Conservation (phyloP, 2,113 vertebrate species). For the Siniperca knerii region DNA sequence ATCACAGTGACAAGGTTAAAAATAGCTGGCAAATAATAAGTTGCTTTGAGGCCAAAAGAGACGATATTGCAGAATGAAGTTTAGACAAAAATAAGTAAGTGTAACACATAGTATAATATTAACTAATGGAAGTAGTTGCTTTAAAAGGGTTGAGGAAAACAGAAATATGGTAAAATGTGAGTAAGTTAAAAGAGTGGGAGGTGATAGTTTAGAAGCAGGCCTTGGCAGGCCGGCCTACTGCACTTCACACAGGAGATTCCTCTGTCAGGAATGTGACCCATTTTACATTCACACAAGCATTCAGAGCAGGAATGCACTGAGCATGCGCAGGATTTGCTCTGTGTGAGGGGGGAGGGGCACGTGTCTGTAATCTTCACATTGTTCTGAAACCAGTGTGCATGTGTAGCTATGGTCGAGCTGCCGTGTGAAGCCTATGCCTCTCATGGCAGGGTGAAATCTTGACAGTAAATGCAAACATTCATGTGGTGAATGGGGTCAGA, state of each 20-base stretch:
- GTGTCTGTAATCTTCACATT: constrained; percentile 75
- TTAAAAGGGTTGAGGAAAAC: background rate
- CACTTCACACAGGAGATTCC: constrained; percentile 79
- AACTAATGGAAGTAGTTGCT: background rate
- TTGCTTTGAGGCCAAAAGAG: background rate
- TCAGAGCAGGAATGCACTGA: constrained; percentile 61
- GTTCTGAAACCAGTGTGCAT: constrained; percentile 71
- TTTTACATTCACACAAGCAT: constrained; percentile 80
- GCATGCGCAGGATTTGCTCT: constrained; percentile 67
- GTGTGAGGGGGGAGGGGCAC: constrained; percentile 70
- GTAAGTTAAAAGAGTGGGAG: constrained; percentile 23
- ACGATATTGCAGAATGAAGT: background rate
- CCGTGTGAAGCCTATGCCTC: constrained; percentile 46
- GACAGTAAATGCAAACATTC: constrained; percentile 66
- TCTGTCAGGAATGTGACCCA: constrained; percentile 84
- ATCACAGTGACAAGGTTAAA: background rate
- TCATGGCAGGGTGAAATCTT: constrained; percentile 59
- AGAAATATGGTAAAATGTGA: constrained; percentile 14
- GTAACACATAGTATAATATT: background rate
- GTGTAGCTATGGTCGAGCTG: constrained; percentile 46
- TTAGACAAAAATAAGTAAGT: background rate
- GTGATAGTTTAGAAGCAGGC: constrained; percentile 69
- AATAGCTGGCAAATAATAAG: background rate
- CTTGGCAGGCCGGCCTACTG: constrained; percentile 74
- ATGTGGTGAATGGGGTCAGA: constrained; percentile 64